phyloP scores from a whole-genome alignment of 2,797 vertebrate species.

The Leptatherina wallacei region DNA sequence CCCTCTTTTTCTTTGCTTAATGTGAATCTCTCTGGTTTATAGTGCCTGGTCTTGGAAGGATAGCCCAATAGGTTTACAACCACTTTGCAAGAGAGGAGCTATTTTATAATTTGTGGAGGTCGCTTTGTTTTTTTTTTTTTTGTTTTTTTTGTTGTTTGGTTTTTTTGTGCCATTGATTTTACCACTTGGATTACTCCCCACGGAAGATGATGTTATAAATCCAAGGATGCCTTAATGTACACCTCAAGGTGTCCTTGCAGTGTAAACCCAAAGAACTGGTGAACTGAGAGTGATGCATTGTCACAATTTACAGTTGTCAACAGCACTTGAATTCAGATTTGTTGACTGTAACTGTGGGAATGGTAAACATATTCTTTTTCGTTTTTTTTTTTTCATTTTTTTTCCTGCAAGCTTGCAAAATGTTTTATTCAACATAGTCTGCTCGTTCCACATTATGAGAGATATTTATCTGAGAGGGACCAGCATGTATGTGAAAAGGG shows the following conservation, averaged over 20 bases:
- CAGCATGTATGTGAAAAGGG: conserved; percentile 56
- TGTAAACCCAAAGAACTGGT: conserved; percentile 43
- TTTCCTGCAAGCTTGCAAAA: conserved; percentile 19
- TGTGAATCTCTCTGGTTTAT: conserved; percentile 49
- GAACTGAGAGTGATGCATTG: conserved; percentile 23
- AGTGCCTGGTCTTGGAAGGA: conserved; percentile 43
- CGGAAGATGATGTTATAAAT: conserved; percentile 72
- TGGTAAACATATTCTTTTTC: conserved; percentile 18
- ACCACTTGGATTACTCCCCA: conserved; percentile 66
- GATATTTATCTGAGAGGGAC: conserved; percentile 52
- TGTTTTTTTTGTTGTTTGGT: neutral
- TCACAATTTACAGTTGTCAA: conserved; percentile 55
- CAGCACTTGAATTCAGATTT: conserved; percentile 44
- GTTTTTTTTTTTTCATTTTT: too few relatives aligned
- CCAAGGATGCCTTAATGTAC: conserved; percentile 65
- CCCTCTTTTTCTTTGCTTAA: conserved; percentile 45
- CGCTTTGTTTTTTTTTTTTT: neutral
- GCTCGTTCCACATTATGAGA: conserved; percentile 42
- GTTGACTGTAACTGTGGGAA: conserved; percentile 42
- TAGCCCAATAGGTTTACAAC: conserved; percentile 69
- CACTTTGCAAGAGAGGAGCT: conserved; percentile 62
- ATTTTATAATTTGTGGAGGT: conserved; percentile 67
- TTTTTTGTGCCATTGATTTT: conserved; percentile 71
- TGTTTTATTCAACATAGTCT: conserved; percentile 62
- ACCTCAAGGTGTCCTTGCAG: conserved; percentile 69